These are phyloP conservation scores for Drosophila nigrodunni DNA, from an alignment of 1,140 invertebrate genomes.

Conservation along the genomic window DNA sequence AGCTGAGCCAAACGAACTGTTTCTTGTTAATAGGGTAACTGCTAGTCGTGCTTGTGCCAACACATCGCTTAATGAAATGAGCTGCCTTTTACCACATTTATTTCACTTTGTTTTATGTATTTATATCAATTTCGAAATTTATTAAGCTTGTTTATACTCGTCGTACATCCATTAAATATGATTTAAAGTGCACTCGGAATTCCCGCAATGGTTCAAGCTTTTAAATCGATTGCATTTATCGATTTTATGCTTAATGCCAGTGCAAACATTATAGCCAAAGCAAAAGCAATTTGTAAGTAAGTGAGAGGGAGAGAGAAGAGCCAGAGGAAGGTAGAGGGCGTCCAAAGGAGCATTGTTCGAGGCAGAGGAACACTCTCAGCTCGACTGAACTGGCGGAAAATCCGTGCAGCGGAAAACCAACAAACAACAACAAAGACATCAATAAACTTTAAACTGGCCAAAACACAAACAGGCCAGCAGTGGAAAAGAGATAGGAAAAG, in stretches of 20 bases:
- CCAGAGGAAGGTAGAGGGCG: neutral
- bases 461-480: conserved; percentile 49
- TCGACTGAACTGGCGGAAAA: conserved; percentile 52
- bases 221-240: conserved; percentile 63
- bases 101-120: conserved; percentile 17
- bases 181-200: conserved; percentile 43
- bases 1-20: neutral
- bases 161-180: conserved; percentile 40
- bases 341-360: conserved; percentile 50
- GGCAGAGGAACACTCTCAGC: conserved; percentile 38
- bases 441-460: conserved; percentile 60
- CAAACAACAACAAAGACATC: conserved; percentile 59
- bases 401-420: conserved; percentile 65
- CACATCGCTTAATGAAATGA: conserved; percentile 3
- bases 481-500: neutral
- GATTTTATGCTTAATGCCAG: conserved; percentile 46
- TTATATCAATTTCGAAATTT: conserved; percentile 32
- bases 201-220: conserved; percentile 25
- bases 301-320: neutral
- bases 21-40: neutral
- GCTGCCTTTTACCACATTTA: conserved; percentile 14
- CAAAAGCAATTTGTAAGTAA: conserved; percentile 60
- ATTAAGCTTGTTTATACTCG: conserved; percentile 41
- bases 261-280: conserved; percentile 46
- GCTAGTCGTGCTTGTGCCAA: neutral